Evolutionary conservation across 1,140 invertebrate genomes (phyloP).

Genomic region (Cyphomyrmex costatus): DNA sequence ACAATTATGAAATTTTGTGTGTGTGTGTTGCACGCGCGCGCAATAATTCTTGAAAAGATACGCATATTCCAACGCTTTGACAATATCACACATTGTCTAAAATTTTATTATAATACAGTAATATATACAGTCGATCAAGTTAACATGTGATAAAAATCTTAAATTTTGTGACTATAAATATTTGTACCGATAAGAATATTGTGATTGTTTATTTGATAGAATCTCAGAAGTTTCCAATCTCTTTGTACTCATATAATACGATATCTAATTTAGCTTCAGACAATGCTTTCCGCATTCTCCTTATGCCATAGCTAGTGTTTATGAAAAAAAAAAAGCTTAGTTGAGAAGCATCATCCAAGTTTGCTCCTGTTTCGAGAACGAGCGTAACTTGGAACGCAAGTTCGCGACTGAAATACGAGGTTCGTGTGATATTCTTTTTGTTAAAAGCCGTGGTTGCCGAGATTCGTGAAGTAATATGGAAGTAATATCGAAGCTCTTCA

Average conservation of each 20-base stretch:
- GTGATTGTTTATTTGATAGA: conserved; percentile 5
- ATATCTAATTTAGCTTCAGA: conserved; percentile 38
- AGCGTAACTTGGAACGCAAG: conserved; percentile 29
- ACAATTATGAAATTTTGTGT: neutral
- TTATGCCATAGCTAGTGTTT: neutral
- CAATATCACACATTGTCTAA: neutral
- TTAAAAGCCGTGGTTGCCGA: conserved; percentile 28
- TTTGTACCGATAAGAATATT: neutral
- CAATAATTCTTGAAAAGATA: neutral
- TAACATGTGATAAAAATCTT: neutral
- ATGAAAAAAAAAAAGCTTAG: conserved; percentile 38
- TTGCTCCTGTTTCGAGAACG: conserved; percentile 40
- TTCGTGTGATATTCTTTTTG: conserved; percentile 12
- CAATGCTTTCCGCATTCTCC: neutral
- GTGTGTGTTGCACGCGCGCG: too few species aligned
- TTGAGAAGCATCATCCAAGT: conserved; percentile 29
- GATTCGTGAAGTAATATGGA: conserved; percentile 23
- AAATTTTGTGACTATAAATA: neutral
- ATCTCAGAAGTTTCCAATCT: conserved; percentile 27
- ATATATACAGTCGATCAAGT: neutral
- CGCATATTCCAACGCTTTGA: neutral
- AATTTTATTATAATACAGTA: too few species aligned
- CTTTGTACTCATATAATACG: conserved; percentile 21
- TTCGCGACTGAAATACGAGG: conserved; percentile 25
- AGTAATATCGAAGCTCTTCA: conserved; percentile 33